phyloP scores from a whole-genome alignment of 1,140 invertebrate genomes.

The Eurosta solidaginis region DNA sequence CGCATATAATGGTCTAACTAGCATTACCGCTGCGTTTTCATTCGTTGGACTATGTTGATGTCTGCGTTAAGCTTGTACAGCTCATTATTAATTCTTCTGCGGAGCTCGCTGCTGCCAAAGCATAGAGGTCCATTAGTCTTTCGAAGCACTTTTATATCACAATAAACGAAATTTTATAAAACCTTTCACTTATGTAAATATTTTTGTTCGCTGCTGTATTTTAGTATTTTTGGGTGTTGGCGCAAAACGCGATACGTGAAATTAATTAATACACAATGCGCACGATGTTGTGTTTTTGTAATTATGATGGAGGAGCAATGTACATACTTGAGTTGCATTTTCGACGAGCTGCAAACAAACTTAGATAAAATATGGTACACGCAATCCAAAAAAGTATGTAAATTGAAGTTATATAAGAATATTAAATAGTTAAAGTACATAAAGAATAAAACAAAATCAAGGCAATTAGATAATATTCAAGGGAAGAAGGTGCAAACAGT shows the following conservation, averaged over 20 bases:
- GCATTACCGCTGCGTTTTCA: too few species aligned
- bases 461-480: neutral
- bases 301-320: neutral
- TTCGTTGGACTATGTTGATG: too few species aligned
- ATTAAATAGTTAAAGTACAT: neutral
- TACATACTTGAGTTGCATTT: conserved; percentile 10
- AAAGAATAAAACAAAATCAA: neutral
- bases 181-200: too few species aligned
- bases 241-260: neutral
- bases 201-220: too few species aligned
- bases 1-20: too few species aligned
- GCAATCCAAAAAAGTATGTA: neutral
- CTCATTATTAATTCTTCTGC: too few species aligned
- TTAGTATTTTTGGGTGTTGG: too few species aligned
- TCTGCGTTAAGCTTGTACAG: too few species aligned
- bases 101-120: too few species aligned
- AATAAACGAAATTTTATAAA: too few species aligned
- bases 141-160: too few species aligned
- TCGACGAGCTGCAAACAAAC: neutral
- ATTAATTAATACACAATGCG: conserved; percentile 24
- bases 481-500: neutral
- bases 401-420: neutral
- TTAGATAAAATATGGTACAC: neutral
- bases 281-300: neutral
- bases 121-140: too few species aligned